Evolutionary conservation across 1,140 invertebrate genomes (phyloP).

Genomic region (Meteorus sp.): DNA sequence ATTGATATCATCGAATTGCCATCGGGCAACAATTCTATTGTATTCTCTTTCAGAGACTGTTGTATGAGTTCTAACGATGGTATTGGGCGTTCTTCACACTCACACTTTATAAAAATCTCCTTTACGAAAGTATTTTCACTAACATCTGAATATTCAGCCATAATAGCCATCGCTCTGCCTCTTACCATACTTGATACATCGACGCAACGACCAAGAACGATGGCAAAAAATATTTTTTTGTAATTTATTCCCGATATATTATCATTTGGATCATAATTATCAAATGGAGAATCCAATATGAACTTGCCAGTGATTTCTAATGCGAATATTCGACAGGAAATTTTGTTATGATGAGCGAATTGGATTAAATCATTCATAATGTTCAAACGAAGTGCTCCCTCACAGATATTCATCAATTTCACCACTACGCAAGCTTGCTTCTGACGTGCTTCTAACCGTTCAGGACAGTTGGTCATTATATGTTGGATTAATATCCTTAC

Average conservation of each 20-base stretch:
- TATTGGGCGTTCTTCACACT: constrained; percentile 39
- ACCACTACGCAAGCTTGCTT: constrained; percentile 60
- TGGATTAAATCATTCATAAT: constrained; percentile 59
- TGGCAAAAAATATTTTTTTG: constrained; percentile 57
- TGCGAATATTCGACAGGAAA: constrained; percentile 59
- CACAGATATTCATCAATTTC: constrained; percentile 56
- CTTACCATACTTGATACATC: constrained; percentile 64
- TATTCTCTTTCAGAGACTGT: constrained; percentile 28
- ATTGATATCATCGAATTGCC: constrained; percentile 50
- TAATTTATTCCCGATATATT: constrained; percentile 31
- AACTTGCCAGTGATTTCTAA: constrained; percentile 63
- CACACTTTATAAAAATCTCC: constrained; percentile 47
- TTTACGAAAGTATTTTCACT: constrained; percentile 48
- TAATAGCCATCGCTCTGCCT: constrained; percentile 61
- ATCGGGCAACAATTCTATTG: constrained; percentile 49
- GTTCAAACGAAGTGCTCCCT: constrained; percentile 30
- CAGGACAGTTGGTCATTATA: constrained; percentile 62
- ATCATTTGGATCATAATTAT: constrained; percentile 20
- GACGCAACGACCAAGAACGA: constrained; percentile 58
- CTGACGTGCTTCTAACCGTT: constrained; percentile 62
- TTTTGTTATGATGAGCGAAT: constrained; percentile 59
- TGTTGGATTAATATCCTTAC: constrained; percentile 63
- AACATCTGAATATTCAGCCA: constrained; percentile 58
- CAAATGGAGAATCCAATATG: constrained; percentile 41
- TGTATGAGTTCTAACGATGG: constrained; percentile 35